Conservation (phyloP, 2,888 invertebrate genomes). For the Andrena camellia region DNA sequence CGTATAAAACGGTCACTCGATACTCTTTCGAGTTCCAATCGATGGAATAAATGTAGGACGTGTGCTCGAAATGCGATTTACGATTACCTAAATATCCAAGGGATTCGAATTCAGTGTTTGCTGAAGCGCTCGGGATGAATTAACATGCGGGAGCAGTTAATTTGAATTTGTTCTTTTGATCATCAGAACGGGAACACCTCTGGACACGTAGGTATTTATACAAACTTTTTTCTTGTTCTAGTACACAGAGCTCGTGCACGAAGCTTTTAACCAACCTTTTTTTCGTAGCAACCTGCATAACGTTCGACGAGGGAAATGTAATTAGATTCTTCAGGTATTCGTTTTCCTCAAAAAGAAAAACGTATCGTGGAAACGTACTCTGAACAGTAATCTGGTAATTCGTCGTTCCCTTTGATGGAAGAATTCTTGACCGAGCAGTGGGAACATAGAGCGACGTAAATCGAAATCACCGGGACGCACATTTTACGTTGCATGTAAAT, state of each 20-base stretch:
- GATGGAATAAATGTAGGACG: too few species aligned
- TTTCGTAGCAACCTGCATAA: neutral
- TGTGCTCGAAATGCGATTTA: too few species aligned
- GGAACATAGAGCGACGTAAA: slow-evolving; percentile 16
- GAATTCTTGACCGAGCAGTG: slow-evolving; percentile 11
- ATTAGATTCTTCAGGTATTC: neutral
- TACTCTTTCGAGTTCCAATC: too few species aligned
- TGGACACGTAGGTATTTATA: too few species aligned
- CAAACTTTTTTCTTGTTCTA: neutral
- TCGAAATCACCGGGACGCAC: slow-evolving; percentile 13
- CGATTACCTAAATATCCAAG: too few species aligned
- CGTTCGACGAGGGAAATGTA: neutral
- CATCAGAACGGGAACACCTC: too few species aligned
- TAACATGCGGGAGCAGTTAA: too few species aligned
- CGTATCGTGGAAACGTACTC: neutral
- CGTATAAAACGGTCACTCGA: too few species aligned
- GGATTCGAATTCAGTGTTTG: too few species aligned
- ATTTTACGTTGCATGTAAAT: slow-evolving; percentile 21
- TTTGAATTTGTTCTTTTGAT: too few species aligned
- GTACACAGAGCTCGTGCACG: neutral
- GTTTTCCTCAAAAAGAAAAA: neutral
- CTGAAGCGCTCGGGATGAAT: too few species aligned
- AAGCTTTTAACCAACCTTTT: neutral
- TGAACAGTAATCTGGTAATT: slow-evolving; percentile 17
- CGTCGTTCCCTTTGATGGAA: neutral